phyloP scores from a whole-genome alignment of 2,113 vertebrate species.

The Campylorhamphus procurvoides region DNA sequence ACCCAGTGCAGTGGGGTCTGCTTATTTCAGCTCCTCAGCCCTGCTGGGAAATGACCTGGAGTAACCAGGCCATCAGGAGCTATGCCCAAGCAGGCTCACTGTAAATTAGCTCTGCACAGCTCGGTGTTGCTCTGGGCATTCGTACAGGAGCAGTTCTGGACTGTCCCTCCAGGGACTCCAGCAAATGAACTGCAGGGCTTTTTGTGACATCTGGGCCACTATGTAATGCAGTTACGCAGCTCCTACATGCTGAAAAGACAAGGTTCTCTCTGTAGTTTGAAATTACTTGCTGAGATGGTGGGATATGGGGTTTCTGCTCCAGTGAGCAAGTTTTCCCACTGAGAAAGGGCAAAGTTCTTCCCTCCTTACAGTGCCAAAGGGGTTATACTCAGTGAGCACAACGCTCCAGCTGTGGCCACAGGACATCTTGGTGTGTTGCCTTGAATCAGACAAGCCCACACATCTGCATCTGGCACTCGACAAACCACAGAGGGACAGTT shows the following conservation, averaged over 20 bases:
- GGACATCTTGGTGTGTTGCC: background rate
- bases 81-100: background rate
- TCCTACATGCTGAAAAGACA: background rate
- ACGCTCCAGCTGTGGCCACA: background rate
- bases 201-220: background rate
- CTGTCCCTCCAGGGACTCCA: fast-evolving
- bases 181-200: background rate
- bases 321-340: background rate
- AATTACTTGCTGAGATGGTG: background rate
- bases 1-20: fast-evolving
- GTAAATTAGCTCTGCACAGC: background rate
- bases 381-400: background rate
- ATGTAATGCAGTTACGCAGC: background rate
- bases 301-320: background rate
- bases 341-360: background rate
- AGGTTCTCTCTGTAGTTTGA: background rate
- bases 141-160: fast-evolving
- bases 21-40: background rate
- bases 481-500: background rate
- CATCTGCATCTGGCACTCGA: background rate
- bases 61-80: background rate
- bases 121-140: background rate
- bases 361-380: background rate
- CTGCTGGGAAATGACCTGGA: background rate
- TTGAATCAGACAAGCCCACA: background rate